Conservation (phyloP, 2,113 vertebrate species). For the Microcebus griseorufus region DNA sequence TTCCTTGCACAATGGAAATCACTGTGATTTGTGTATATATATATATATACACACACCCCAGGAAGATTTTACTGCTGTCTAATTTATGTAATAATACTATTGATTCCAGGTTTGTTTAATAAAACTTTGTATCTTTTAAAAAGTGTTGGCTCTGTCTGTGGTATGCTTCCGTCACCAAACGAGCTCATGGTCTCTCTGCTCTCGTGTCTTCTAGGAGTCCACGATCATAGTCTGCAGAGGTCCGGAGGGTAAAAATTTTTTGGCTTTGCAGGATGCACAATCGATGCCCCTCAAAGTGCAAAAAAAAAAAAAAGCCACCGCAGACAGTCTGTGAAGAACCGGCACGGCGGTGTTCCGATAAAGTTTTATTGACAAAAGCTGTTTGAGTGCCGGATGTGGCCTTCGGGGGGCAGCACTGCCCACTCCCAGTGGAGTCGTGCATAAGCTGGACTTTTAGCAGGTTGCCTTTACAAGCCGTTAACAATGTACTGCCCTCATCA, state of each 20-base stretch:
- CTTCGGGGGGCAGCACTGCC: background rate
- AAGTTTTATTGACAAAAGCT: background rate
- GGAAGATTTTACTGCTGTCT: conserved; percentile 80
- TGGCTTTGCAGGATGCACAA: background rate
- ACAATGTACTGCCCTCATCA: accelerated
- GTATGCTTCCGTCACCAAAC: conserved; percentile 17
- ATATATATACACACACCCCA: conserved; percentile 30
- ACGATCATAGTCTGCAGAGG: background rate
- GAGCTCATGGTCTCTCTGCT: accelerated
- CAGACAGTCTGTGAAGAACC: accelerated
- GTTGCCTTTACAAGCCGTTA: background rate
- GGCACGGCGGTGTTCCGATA: background rate
- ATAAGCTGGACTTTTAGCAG: too few species aligned
- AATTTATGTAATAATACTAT: conserved; percentile 80
- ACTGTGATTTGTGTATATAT: conserved; percentile 86
- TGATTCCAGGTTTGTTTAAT: conserved; percentile 79
- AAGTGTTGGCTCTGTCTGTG: conserved; percentile 24
- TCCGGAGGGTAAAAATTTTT: background rate
- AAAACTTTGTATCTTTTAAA: conserved; percentile 83
- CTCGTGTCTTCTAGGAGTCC: accelerated
- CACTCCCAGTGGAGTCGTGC: background rate
- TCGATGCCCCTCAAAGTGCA: accelerated
- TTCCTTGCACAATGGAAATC: conserved; percentile 86
- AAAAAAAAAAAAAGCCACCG: background rate
- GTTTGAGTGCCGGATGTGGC: too few species aligned